Percentiles rank a stretch among this genome's conserved stretches.
Conservation (phyloP, 1,140 invertebrate genomes). For the Drosophila trapezifrons region DNA sequence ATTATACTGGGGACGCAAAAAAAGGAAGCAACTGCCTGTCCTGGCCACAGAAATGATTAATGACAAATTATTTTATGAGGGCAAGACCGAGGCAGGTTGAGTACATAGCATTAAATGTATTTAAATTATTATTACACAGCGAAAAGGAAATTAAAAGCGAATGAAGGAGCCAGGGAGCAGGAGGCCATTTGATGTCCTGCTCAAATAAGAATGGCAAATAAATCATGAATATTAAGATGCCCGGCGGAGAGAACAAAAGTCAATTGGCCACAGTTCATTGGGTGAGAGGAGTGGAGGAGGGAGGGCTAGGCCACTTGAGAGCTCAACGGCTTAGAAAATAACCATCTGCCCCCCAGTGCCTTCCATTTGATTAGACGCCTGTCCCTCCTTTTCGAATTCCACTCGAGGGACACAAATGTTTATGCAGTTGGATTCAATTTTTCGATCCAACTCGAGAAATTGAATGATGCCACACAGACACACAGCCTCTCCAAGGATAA, state of each 20-base stretch:
- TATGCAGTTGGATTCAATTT: conserved; percentile 73
- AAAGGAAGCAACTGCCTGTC: conserved; percentile 32
- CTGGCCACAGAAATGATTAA: conserved; percentile 67
- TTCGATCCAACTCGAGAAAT: conserved; percentile 42
- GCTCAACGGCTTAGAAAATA: conserved; percentile 73
- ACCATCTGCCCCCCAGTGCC: conserved; percentile 32
- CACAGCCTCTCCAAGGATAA: conserved; percentile 29
- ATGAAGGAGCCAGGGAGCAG: not conserved
- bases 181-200: conserved; percentile 27
- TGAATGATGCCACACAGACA: conserved; percentile 38
- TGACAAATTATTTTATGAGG: conserved; percentile 74
- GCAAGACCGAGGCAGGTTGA: conserved; percentile 30
- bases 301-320: conserved; percentile 40
- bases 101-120: conserved; percentile 67
- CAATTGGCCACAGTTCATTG: conserved; percentile 62
- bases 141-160: conserved; percentile 23
- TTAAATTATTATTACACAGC: conserved; percentile 65
- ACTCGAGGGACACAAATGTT: conserved; percentile 58
- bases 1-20: conserved; percentile 26
- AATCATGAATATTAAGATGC: conserved; percentile 73
- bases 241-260: conserved; percentile 57
- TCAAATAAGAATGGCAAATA: conserved; percentile 65
- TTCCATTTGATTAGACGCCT: conserved; percentile 62
- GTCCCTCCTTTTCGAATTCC: conserved; percentile 22
- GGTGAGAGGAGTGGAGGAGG: conserved; percentile 4